phyloP scores from a whole-genome alignment of 2,797 vertebrate genomes.

The Microctenopoma stevenorrisi region DNA sequence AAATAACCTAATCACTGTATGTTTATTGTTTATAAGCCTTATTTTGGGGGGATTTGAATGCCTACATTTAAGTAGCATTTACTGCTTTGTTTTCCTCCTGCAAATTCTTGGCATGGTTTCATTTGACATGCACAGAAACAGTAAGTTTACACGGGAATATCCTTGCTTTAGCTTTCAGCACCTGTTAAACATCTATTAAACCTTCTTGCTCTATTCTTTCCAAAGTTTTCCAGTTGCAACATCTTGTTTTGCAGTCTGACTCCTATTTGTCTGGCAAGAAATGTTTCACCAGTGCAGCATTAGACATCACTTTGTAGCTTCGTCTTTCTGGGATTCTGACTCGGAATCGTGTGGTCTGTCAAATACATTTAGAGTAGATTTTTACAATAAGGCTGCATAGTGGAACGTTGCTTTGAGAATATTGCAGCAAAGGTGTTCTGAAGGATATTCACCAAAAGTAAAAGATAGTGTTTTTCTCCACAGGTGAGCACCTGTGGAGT shows the following conservation, averaged over 20 bases:
- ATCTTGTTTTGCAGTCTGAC: conserved; percentile 1
- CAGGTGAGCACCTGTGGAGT: conserved; percentile 58
- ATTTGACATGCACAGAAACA: not conserved
- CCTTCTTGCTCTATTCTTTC: not conserved
- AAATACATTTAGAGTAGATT: not conserved
- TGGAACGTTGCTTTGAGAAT: conserved; percentile 16
- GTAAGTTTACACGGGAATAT: not conserved
- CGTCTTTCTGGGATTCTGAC: not conserved
- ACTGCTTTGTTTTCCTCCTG: not conserved
- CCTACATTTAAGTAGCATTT: not conserved
- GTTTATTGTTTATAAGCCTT: not conserved
- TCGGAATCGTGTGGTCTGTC: conserved; percentile 1
- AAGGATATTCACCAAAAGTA: conserved; percentile 14
- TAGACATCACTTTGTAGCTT: not conserved
- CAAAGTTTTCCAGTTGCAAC: not conserved
- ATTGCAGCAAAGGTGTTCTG: conserved; percentile 22
- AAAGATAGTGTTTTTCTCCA: conserved; percentile 21
- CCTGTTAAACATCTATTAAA: conserved; percentile 1
- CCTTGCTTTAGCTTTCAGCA: not conserved
- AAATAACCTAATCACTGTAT: not conserved
- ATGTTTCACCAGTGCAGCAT: not conserved
- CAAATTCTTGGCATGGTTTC: not conserved
- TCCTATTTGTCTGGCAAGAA: not conserved
- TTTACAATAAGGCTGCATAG: not conserved
- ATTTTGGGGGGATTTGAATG: not conserved